Percentiles rank a stretch among this genome's conserved stretches.
phyloP scores from a whole-genome alignment of 2,888 invertebrate genomes.

The Hirtodrosophila duncani region DNA sequence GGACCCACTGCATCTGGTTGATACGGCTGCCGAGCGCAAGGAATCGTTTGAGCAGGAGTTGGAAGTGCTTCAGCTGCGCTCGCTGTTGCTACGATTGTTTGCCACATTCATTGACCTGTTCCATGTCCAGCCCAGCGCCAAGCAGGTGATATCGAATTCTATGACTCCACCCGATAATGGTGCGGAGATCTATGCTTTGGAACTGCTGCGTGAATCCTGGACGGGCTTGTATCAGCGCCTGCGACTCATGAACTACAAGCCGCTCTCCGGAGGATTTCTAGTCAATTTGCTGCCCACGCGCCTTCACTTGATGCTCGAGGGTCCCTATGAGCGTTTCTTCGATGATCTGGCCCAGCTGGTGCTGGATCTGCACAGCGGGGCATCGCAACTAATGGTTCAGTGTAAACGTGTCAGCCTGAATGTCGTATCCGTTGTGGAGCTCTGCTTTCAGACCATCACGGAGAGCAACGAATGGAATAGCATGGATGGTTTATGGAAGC shows the following conservation, averaged over 20 bases:
- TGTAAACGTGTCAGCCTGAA: conserved; percentile 73
- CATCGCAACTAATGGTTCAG: conserved; percentile 61
- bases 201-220: conserved; percentile 74
- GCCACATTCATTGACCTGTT: conserved; percentile 76
- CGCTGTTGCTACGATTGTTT: conserved; percentile 73
- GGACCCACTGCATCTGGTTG: conserved; percentile 81
- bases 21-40: conserved; percentile 62
- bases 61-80: conserved; percentile 75
- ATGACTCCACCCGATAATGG: conserved; percentile 34
- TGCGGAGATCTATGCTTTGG: conserved; percentile 64
- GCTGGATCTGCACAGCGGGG: conserved; percentile 75
- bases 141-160: conserved; percentile 18
- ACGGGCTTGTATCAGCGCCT: conserved; percentile 72
- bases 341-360: conserved; percentile 75
- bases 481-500: conserved; percentile 78
- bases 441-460: conserved; percentile 74
- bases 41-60: conserved; percentile 77
- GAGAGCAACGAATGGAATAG: conserved; percentile 76
- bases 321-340: conserved; percentile 77
- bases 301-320: conserved; percentile 73
- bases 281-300: conserved; percentile 78
- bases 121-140: conserved; percentile 51
- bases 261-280: conserved; percentile 76
- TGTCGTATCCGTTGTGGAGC: conserved; percentile 63
- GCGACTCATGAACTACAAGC: conserved; percentile 72